Percentiles rank a stretch among this genome's conserved stretches.
phyloP scores from a whole-genome alignment of 30 jellyfish, hydroid and myxozoan species.

The Aurelia aurita complex sp. Pacific region DNA sequence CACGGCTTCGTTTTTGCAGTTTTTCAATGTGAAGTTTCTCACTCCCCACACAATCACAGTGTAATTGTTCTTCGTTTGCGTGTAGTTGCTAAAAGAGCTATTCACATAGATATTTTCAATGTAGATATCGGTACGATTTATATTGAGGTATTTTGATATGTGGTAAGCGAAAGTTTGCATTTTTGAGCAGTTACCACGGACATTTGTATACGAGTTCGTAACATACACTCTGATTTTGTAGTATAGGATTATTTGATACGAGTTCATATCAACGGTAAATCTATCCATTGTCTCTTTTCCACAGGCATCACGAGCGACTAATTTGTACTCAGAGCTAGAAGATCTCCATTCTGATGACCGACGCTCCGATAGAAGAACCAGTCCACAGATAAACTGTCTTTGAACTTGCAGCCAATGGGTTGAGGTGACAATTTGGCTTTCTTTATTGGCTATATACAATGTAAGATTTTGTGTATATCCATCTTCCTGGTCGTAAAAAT shows the following conservation, averaged over 20 bases:
- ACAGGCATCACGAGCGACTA: conserved; percentile 69
- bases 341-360: conserved; percentile 31
- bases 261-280: conserved; percentile 32
- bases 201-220: conserved; percentile 5
- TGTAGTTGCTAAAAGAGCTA: not conserved
- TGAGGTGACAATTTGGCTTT: conserved; percentile 9
- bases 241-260: not conserved
- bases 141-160: conserved; percentile 37
- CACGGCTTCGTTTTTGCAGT: conserved; percentile 46
- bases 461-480: conserved; percentile 83
- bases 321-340: conserved; percentile 4
- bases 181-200: conserved; percentile 39
- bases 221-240: conserved; percentile 44
- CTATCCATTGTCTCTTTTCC: conserved; percentile 40
- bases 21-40: conserved; percentile 45
- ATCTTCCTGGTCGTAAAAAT: conserved; percentile 87
- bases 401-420: conserved; percentile 40
- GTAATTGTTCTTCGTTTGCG: not conserved
- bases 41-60: conserved; percentile 58
- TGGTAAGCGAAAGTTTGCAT: conserved; percentile 24
- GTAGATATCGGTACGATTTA: conserved; percentile 20
- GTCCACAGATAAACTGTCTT: conserved; percentile 53
- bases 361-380: conserved; percentile 41
- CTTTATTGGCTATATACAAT: conserved; percentile 17
- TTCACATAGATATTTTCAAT: conserved; percentile 32